Evolutionary conservation across 2,797 vertebrate species (phyloP), one percentile per base, ranked within the genome.

Genomic region (Enteromius treurensis): DNA sequence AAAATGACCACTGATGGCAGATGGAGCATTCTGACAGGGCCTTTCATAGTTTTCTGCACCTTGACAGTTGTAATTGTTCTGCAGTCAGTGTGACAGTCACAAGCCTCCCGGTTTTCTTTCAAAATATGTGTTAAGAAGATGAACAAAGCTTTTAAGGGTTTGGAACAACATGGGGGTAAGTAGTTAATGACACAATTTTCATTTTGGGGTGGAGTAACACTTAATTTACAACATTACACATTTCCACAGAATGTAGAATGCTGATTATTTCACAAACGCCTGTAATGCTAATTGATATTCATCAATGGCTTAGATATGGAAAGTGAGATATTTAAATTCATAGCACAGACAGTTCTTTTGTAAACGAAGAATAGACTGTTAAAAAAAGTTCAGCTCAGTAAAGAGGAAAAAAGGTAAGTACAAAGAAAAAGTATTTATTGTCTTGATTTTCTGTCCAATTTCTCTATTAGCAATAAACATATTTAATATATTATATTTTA

Each of bases 251-350:
- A 40, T 85, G 70, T 19, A 70, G n/a, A 62, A 74, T 49, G 62
- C 64, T 81, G 55, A 21, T 83, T 88, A 84, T 75, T 69, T 81
- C 81, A 84, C 62, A 90, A 86, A 34, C 74, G 85, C 69, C 84
- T 85, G 82, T 45, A 67, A 77, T 88, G 40, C n/a, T 91, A 87
- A 91, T 92, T 93, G 87, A 88, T 89, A 92, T 92, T 91, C 90
- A 90, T 77, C 71, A 88, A 82, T 80, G 80, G 34, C n/a, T 77
- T 47, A 15, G 62, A 78, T 64, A 37, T 37, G 34, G 42, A 60
- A 73, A 1, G 49, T 29, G 32, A 53, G 75, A 53, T 68, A 29
- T 81, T 75, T 29, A 32, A 6, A 37, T 55, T 58, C n/a, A 75
- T 42, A 42, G 69, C 8, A 49, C 23, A 19, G 45, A 6, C 67